Evolutionary conservation across 1,140 invertebrate genomes (phyloP), one percentile per base, ranked within the genome.

Genomic region (Micrasema minimum): DNA sequence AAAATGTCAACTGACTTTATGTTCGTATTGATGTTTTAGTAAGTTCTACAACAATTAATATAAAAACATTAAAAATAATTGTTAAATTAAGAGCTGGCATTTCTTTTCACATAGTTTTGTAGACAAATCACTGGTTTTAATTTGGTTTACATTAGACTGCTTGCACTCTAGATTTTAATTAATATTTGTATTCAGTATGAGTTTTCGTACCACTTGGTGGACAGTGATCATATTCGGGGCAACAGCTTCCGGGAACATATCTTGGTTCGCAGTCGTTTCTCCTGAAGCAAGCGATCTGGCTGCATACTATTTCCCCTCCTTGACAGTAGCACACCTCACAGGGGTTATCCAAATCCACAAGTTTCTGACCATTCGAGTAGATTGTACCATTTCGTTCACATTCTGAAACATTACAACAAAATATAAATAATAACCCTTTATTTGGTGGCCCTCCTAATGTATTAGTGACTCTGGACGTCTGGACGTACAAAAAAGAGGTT

Each of bases 321-420:
- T 91, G 89, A 79, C 92, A 93, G 79, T 91, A 92, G 80, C 92
- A 93, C 18, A 91, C 90, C 77, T 89, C 88, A 82, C 92, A 93
- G 14, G 91, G 90, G 72, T 88, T 89, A 62, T 87, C 85, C 46
- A 87, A 87, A 74, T 90, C 87, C 71, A 90, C 83, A 72, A 92
- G 85, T 79, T 90, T 89, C 81, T 92, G 89, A 22, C 91, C 91
- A 79, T 92, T 92, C 69, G 87, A 87, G 79, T 92, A 93, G 67
- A 88, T 85, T 77, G 86, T 87, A 38, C 90, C 91, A 78, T 92
- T 88, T 78, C 90, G 87, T 76, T 92, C 89, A 77, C 91, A 93
- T 82, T 92, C 91, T 92, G 84, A 20, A 85, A 84, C 74, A 59
- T 86, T 84, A 92, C 91, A 91, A 78, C 92, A 93, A 31, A 31